phyloP scores from a whole-genome alignment of 2,113 vertebrate genomes.

The Xyrauchen texanus region DNA sequence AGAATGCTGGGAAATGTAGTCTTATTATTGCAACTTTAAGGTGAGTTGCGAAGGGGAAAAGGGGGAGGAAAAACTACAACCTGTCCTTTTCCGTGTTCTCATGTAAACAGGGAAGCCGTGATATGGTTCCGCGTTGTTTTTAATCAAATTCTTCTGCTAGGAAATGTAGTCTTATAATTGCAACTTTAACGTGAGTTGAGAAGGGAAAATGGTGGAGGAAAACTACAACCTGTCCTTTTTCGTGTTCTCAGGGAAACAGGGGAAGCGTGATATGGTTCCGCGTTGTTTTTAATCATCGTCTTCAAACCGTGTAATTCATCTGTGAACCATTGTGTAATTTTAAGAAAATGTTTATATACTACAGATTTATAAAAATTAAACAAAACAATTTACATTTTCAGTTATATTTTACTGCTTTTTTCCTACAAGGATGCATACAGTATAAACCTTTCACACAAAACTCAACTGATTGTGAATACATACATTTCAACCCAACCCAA shows the following conservation, averaged over 20 bases:
- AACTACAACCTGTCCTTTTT: constrained; percentile 37
- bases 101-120: constrained; percentile 5
- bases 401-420: too few relatives aligned
- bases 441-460: too few relatives aligned
- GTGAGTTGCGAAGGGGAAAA: neutral
- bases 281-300: too few relatives aligned
- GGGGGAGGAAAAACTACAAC: constrained; percentile 47
- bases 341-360: too few relatives aligned
- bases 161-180: constrained; percentile 39
- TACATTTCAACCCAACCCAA: too few relatives aligned
- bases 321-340: too few relatives aligned
- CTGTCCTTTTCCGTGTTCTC: neutral
- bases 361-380: too few relatives aligned
- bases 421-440: too few relatives aligned
- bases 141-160: constrained; percentile 31
- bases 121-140: constrained; percentile 8
- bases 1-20: constrained; percentile 54
- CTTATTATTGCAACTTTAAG: neutral
- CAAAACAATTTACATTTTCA: too few relatives aligned
- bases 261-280: constrained; percentile 17
- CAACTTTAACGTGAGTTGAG: neutral
- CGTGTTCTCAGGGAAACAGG: constrained; percentile 4
- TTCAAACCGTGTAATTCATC: too few relatives aligned
- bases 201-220: neutral
- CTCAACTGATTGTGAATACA: too few relatives aligned